Percentiles rank a stretch among this genome's conserved stretches.
Conservation (phyloP, 2,888 invertebrate species). For the Laothoe populi region DNA sequence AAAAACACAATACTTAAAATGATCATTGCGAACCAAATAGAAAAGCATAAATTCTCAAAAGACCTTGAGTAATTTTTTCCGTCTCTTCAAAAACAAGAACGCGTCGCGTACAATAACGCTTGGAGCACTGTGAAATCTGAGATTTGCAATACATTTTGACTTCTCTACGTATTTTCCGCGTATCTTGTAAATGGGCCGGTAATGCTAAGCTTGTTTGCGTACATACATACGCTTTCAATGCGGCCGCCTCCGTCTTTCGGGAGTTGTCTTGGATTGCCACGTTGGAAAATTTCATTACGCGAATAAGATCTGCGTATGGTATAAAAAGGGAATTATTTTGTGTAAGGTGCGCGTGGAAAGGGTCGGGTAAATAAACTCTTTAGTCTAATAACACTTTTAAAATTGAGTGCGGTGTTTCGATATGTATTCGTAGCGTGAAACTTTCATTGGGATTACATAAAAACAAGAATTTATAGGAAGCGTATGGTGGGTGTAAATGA, state of each 20-base stretch:
- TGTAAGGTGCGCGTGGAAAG: neutral
- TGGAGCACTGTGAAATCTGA: neutral
- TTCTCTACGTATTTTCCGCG: slow-evolving; percentile 22
- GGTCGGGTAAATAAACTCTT: neutral
- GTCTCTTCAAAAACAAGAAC: neutral
- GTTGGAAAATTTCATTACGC: slow-evolving; percentile 12
- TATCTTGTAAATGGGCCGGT: slow-evolving; percentile 31
- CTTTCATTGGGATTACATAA: no score
- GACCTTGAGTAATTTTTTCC: neutral
- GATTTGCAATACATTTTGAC: slow-evolving; percentile 21
- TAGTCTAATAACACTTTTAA: neutral
- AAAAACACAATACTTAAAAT: no score
- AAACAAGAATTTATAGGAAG: no score
- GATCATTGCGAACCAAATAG: no score
- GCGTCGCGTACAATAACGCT: neutral
- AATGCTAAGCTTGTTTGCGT: slow-evolving; percentile 65
- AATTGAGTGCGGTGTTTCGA: neutral
- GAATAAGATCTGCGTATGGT: slow-evolving; percentile 17
- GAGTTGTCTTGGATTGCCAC: slow-evolving; percentile 19
- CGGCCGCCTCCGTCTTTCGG: slow-evolving; percentile 17
- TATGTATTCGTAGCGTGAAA: neutral
- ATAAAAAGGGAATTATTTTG: slow-evolving; percentile 6
- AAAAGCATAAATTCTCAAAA: neutral
- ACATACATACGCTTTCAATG: slow-evolving; percentile 63
- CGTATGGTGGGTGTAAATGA: no score